These are phyloP conservation scores for Labeo catla DNA, from an alignment of 2,113 vertebrate species.

Conservation along the genomic window DNA sequence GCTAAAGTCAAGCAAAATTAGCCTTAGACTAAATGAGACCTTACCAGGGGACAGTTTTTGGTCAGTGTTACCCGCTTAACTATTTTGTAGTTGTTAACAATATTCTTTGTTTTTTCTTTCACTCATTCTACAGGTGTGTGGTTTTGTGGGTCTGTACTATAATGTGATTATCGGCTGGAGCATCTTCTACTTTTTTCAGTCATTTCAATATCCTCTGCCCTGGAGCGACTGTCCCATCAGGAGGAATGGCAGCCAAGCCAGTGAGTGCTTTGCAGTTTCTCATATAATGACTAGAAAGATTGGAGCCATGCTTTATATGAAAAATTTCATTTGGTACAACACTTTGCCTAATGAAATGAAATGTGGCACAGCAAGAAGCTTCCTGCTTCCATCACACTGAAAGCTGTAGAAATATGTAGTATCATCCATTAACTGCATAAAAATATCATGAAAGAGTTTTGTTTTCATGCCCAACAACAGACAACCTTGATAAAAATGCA, in stretches of 20 bases:
- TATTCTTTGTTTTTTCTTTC: neutral
- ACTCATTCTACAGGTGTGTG: slow-evolving; percentile 82
- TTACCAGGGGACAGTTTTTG: neutral
- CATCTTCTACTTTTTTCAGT: slow-evolving; percentile 98
- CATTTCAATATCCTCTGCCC: slow-evolving; percentile 95
- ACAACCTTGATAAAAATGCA: neutral
- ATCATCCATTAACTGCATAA: neutral
- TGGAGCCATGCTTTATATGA: neutral
- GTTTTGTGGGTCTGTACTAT: slow-evolving; percentile 96
- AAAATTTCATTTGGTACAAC: neutral
- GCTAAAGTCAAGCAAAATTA: neutral
- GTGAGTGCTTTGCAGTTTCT: slow-evolving; percentile 74
- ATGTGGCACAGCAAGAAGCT: neutral
- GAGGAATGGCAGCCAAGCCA: slow-evolving; percentile 83
- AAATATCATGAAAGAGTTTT: no score
- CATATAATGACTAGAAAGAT: slow-evolving; percentile 3
- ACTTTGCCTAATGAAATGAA: neutral
- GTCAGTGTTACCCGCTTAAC: neutral
- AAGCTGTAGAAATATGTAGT: neutral
- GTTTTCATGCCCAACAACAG: neutral
- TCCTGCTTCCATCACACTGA: neutral
- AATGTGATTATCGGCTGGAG: slow-evolving; percentile 99
- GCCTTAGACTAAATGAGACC: neutral
- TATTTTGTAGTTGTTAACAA: neutral
- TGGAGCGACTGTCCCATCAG: slow-evolving; percentile 92